Conservation (phyloP, 1,140 invertebrate genomes). For the Aphaenogaster floridana region DNA sequence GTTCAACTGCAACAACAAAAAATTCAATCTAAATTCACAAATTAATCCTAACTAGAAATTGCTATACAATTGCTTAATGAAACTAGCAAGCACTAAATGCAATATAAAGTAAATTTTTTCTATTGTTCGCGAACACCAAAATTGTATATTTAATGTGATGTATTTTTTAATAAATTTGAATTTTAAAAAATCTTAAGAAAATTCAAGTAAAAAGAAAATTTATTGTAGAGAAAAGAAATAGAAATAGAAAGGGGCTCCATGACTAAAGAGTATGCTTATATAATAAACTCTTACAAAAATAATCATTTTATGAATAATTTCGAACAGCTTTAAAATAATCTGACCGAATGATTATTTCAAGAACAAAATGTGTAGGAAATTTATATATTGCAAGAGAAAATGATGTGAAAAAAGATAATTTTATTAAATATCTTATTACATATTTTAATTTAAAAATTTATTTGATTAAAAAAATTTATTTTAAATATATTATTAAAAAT, state of each 20-base stretch:
- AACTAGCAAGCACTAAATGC: conserved; percentile 12
- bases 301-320: conserved; percentile 19
- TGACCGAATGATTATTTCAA: neutral
- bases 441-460: neutral
- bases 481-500: neutral
- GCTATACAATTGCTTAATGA: conserved; percentile 11
- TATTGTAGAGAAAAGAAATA: neutral
- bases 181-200: neutral
- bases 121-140: neutral
- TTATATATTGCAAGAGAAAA: neutral
- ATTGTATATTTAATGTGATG: conserved; percentile 8
- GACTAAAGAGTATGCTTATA: neutral
- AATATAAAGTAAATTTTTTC: conserved; percentile 15
- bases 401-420: neutral
- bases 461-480: neutral
- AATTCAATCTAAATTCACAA: conserved; percentile 59
- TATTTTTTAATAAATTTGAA: conserved; percentile 22
- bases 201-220: neutral
- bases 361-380: conserved; percentile 5
- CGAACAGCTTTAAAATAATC: neutral
- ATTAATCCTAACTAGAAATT: neutral
- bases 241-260: neutral
- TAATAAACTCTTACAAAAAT: neutral
- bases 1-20: conserved; percentile 89
- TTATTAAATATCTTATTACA: neutral